Conservation (phyloP, 2,113 vertebrate species). For the Vicugna pacos region DNA sequence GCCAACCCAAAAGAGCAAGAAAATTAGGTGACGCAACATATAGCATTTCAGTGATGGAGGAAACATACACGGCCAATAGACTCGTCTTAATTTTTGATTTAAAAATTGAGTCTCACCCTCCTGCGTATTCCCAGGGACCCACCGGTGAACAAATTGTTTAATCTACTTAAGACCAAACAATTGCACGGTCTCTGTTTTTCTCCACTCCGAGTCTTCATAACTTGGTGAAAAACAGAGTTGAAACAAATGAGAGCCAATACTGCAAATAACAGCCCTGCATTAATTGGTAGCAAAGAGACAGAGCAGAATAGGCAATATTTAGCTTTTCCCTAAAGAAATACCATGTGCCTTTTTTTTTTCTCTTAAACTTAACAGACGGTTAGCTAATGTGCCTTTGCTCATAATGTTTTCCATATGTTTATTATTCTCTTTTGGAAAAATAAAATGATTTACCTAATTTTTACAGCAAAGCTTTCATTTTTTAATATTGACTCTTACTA, state of each 20-base stretch:
- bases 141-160: constrained; percentile 56
- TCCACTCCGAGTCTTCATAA: constrained; percentile 36
- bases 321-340: constrained; percentile 54
- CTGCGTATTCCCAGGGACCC: neutral
- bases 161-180: constrained; percentile 42
- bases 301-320: neutral
- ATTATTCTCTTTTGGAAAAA: constrained; percentile 70
- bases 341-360: neutral
- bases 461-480: constrained; percentile 78
- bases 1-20: constrained; percentile 61
- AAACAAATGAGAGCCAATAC: constrained; percentile 31
- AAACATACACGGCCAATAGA: neutral
- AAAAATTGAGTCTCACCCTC: constrained; percentile 14
- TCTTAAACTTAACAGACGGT: constrained; percentile 33
- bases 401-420: constrained; percentile 81
- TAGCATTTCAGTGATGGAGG: constrained; percentile 58
- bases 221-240: neutral
- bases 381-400: constrained; percentile 34
- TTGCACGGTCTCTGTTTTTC: neutral
- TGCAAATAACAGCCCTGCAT: neutral
- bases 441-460: constrained; percentile 83
- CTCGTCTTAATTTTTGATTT: constrained; percentile 54
- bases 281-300: constrained; percentile 51
- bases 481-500: constrained; percentile 31
- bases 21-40: constrained; percentile 59